Base-by-base conservation (phyloP, 2,888 invertebrate species). In the Macaria liturata region DNA sequence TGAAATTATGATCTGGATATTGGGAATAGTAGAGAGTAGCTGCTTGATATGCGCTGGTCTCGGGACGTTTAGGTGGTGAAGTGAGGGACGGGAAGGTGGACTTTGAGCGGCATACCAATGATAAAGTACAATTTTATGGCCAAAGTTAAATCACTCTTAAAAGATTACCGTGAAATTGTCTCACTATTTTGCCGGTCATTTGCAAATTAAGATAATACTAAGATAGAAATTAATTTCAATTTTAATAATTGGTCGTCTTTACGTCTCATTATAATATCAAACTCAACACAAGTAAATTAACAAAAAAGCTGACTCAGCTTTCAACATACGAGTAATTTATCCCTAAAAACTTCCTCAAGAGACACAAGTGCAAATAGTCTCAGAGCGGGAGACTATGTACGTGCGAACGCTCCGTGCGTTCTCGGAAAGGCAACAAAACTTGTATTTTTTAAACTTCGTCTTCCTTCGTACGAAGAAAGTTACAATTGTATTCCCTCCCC, bases 371-470 rank as follows among this genome's bases (percentile, higher is more conserved):
- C 53, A 49, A 66, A 66, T 69, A 56, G 66, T 62, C 69, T 61
- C 67, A 55, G 49, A 53, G 68, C 66, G 65, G 59, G 53, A 54
- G 54, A 66, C 65, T 72, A 85, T 81, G 83, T 83, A 85, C 81
- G 83, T 83, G 86, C 74, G 78, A 81, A 80, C 75, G 78, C 74
- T 76, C 75, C 75, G 76, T 78, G 75, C 77, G 73, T 78, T 70
- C 71, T 75, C 70, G 72, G 69, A 64, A 66, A 73, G 77, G 75
- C 76, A 78, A 75, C 75, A 65, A 79, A 88, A 90, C 89, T 91
- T 91, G 86, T 90, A 86, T 91, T 91, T 91, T 91, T 91, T 90
- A 90, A 91, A 91, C 86, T 91, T 83, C 84, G 83, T 86, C 86
- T 84, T 81, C 82, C 84, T 81, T 85, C 75, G 82, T 79, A 80